These are phyloP conservation scores for Elysia crispata DNA, from an alignment of 2,888 invertebrate species.

Conservation along the genomic window DNA sequence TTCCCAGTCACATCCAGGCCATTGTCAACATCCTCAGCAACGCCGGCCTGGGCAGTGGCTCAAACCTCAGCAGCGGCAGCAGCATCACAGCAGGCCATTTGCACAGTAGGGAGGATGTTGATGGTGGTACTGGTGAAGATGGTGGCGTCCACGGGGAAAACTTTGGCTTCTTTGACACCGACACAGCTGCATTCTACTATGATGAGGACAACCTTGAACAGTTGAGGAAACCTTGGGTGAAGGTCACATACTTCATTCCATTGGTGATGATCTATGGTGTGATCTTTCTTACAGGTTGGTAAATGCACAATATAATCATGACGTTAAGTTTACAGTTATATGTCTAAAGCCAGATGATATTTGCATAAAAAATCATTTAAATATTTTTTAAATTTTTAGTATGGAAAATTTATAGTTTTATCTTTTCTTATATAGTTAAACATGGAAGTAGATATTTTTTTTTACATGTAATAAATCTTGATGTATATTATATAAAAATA, in stretches of 20 bases:
- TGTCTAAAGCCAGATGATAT: no score
- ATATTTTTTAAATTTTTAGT: no score
- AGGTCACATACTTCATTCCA: constrained; percentile 68
- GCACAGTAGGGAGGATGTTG: neutral
- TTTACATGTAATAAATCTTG: no score
- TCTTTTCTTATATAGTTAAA: no score
- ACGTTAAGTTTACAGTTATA: no score
- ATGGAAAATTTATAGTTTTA: no score
- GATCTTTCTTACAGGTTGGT: constrained; percentile 62
- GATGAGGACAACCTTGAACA: constrained; percentile 58
- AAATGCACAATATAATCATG: no score
- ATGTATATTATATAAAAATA: no score
- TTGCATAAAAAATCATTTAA: no score
- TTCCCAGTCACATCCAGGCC: neutral
- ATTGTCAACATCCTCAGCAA: neutral
- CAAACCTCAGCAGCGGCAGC: neutral
- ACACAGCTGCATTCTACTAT: constrained; percentile 47
- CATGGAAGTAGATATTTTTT: no score
- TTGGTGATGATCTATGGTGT: constrained; percentile 64
- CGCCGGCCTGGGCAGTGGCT: neutral
- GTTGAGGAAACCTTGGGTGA: constrained; percentile 56
- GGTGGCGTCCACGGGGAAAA: constrained; percentile 9
- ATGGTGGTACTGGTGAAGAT: neutral
- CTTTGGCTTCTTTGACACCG: neutral
- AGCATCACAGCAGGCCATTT: neutral